phyloP scores from a whole-genome alignment of 1,140 invertebrate species.

The Calephelis nemesis region DNA sequence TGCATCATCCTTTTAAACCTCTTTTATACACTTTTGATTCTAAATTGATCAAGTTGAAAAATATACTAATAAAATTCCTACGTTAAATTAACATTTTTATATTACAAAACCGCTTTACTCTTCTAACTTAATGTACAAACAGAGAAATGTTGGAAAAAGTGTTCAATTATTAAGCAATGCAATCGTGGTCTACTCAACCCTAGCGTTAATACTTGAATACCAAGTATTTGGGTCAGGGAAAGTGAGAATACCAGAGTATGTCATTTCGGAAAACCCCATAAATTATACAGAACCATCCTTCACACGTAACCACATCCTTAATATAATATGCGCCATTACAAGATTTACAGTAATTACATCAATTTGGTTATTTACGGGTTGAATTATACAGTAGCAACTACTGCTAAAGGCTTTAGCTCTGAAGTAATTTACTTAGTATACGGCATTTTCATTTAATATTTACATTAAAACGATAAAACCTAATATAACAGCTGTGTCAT shows the following conservation, averaged over 20 bases:
- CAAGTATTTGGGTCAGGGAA: slow-evolving; percentile 65
- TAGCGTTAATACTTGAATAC: slow-evolving; percentile 72
- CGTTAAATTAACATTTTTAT: background rate
- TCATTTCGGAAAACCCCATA: background rate
- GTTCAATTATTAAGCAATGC: slow-evolving; percentile 74
- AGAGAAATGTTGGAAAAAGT: slow-evolving; percentile 52
- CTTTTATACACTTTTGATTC: no score
- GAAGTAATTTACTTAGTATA: background rate
- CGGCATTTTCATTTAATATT: no score
- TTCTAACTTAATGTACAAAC: slow-evolving; percentile 35
- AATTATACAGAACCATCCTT: slow-evolving; percentile 17
- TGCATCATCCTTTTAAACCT: no score
- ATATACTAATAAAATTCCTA: no score
- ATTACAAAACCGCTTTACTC: slow-evolving; percentile 22
- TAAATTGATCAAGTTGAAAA: no score
- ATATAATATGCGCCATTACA: slow-evolving; percentile 5
- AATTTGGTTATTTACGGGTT: slow-evolving; percentile 1
- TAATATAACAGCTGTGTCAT: no score
- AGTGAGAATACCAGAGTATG: slow-evolving; percentile 37
- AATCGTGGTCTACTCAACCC: slow-evolving; percentile 57
- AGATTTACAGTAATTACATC: background rate
- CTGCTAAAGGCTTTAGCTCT: no score
- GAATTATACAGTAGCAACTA: background rate
- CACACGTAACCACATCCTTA: slow-evolving; percentile 13
- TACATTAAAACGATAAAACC: no score